These are phyloP conservation scores for Plagodis dolabraria DNA, from an alignment of 2,888 invertebrate species.

Conservation along the genomic window DNA sequence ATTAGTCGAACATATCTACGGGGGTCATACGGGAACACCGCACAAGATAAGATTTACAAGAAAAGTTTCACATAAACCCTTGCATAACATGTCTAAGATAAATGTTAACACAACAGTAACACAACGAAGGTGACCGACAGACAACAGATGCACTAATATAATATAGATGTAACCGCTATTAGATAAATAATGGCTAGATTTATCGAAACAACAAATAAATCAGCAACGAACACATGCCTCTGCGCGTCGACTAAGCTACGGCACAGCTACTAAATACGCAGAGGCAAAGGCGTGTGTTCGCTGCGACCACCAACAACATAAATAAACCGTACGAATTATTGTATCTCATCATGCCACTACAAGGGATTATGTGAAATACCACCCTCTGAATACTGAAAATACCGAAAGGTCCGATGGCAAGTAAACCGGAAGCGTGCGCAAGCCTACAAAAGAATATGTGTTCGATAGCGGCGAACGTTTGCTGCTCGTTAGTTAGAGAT, in stretches of 20 bases:
- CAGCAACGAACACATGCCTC: conserved; percentile 35
- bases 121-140: conserved; percentile 69
- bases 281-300: conserved; percentile 50
- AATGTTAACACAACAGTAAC: conserved; percentile 61
- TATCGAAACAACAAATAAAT: conserved; percentile 48
- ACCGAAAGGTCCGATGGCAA: conserved; percentile 19
- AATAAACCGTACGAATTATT: conserved; percentile 51
- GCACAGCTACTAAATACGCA: conserved; percentile 10
- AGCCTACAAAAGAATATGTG: conserved; percentile 19
- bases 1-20: conserved; percentile 42
- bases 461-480: conserved; percentile 44
- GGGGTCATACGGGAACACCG: conserved; percentile 1
- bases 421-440: conserved; percentile 25
- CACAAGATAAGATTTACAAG: conserved; percentile 8
- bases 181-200: conserved; percentile 59
- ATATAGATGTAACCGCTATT: conserved; percentile 63
- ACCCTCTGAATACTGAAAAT: conserved; percentile 60
- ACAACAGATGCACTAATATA: conserved; percentile 75
- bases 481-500: conserved; percentile 65
- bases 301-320: conserved; percentile 51
- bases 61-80: conserved; percentile 51
- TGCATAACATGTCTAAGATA: conserved; percentile 54
- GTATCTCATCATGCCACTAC: conserved; percentile 77
- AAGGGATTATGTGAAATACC: conserved; percentile 75
- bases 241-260: background rate